These are phyloP conservation scores for Odontomyia ornata DNA, from an alignment of 2,888 invertebrate species.

Conservation along the genomic window DNA sequence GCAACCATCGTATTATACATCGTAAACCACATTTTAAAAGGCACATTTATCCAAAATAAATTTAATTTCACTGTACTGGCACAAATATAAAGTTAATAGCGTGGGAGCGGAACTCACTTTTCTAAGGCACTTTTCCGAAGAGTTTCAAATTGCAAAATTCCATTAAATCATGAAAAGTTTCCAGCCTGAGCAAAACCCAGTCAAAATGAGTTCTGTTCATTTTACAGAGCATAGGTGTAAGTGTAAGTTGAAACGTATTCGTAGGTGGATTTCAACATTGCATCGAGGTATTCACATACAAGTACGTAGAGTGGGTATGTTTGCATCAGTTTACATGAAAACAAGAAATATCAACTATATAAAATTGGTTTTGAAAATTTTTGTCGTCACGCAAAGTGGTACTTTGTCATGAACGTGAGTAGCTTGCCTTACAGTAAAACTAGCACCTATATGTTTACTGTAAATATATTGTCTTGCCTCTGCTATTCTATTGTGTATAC, in stretches of 20 bases:
- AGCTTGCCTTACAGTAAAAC: no score
- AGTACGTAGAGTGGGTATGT: neutral
- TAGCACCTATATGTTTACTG: no score
- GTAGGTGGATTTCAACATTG: slow-evolving; percentile 5
- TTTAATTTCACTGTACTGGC: slow-evolving; percentile 7
- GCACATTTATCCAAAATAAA: slow-evolving; percentile 18
- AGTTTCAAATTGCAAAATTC: slow-evolving; percentile 25
- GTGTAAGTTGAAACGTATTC: neutral
- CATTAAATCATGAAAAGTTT: slow-evolving; percentile 26
- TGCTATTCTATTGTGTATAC: no score
- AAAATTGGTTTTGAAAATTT: slow-evolving; percentile 34
- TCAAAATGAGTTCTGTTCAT: no score
- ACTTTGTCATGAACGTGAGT: neutral
- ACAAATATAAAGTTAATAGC: slow-evolving; percentile 5
- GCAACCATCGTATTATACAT: neutral
- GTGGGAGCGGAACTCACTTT: slow-evolving; percentile 6
- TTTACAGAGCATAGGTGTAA: no score
- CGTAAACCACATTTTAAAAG: slow-evolving; percentile 5
- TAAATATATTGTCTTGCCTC: no score
- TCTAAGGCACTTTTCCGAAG: neutral
- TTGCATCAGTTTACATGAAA: slow-evolving; percentile 3
- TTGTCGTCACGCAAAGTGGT: slow-evolving; percentile 20
- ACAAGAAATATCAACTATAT: slow-evolving; percentile 28
- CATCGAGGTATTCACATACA: neutral
- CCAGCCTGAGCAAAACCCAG: neutral